Conservation (phyloP, 2,113 vertebrate species). For the Pituophis catenifer region DNA sequence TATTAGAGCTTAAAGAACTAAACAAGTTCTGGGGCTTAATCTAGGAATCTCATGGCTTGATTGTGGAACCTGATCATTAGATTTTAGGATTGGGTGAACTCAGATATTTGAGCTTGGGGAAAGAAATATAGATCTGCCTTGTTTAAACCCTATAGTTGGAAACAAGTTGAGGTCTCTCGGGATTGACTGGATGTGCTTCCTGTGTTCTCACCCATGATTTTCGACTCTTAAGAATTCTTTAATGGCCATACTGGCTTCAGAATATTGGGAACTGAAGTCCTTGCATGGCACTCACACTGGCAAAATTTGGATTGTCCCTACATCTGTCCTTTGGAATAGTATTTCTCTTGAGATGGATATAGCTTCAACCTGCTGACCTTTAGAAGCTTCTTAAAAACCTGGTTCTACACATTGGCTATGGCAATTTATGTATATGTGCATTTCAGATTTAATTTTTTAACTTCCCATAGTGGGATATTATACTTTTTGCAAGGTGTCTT, state of each 20-base stretch:
- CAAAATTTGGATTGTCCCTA: not conserved
- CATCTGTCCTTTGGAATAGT: not conserved
- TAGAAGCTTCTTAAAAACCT: not conserved
- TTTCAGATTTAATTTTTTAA: not conserved
- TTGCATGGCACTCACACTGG: not conserved
- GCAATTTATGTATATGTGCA: not conserved
- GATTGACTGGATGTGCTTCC: not conserved
- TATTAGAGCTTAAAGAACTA: not conserved
- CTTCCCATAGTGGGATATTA: not conserved
- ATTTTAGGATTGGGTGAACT: not conserved
- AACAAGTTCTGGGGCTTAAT: not conserved
- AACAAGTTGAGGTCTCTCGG: not conserved
- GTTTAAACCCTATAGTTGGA: not conserved
- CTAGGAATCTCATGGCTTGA: not conserved
- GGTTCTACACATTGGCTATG: not conserved
- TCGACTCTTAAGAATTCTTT: not conserved
- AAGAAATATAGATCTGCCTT: not conserved
- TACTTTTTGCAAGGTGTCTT: not conserved
- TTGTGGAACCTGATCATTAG: not conserved
- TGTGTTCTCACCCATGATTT: not conserved
- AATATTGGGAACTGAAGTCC: not conserved
- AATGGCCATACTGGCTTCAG: not conserved
- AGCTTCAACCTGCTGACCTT: not conserved
- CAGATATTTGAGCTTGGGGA: too few relatives aligned
- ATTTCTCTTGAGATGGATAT: not conserved